Conservation (phyloP, 2,888 invertebrate genomes). For the Minunthozetes semirufus region DNA sequence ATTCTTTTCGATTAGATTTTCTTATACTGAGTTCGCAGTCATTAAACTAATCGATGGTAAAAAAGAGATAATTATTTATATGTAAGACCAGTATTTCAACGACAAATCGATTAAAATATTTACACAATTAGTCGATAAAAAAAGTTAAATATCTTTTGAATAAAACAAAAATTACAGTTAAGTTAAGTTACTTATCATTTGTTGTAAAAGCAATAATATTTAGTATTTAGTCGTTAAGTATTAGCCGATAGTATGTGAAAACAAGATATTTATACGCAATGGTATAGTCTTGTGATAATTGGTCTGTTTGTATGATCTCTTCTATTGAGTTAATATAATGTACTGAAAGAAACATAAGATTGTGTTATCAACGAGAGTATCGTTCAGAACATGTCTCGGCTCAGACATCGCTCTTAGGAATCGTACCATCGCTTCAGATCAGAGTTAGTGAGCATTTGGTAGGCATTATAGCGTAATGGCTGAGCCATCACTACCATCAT, state of each 20-base stretch:
- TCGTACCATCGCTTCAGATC: neutral
- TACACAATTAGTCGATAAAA: too few relatives aligned
- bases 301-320: neutral
- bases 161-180: too few relatives aligned
- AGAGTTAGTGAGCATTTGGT: slow-evolving; percentile 9
- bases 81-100: too few relatives aligned
- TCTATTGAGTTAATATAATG: neutral
- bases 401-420: neutral
- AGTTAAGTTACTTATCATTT: too few relatives aligned
- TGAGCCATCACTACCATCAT: neutral
- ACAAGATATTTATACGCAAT: neutral
- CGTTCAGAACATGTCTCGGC: neutral
- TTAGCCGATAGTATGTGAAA: neutral
- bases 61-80: too few relatives aligned
- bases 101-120: too few relatives aligned
- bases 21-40: neutral
- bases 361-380: slow-evolving; percentile 22
- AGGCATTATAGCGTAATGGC: slow-evolving; percentile 10
- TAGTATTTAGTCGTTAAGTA: neutral
- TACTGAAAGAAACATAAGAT: slow-evolving; percentile 15
- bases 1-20: neutral
- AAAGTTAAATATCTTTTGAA: too few relatives aligned
- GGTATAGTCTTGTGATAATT: neutral
- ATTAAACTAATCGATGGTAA: neutral
- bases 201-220: neutral